Evolutionary conservation across 2,888 invertebrate genomes (phyloP), one percentile per base, ranked within the genome.

Genomic region (Chymomyza procnemis): DNA sequence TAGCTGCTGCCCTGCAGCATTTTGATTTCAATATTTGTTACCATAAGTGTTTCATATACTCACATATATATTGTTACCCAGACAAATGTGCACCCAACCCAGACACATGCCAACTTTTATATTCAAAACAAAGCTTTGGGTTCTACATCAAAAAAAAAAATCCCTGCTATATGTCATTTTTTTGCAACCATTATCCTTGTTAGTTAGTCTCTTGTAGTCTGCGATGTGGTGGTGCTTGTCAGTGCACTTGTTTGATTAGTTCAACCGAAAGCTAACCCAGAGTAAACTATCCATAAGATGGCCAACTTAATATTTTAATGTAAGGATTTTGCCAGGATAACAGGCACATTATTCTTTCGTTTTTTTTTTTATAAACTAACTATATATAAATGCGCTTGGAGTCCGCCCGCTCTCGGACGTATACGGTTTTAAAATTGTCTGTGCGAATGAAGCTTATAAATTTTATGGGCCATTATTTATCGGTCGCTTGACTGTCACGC

Each of bases 231-330:
- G 26, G 4, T 26, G 6, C 26, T 26, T 26, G 6, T 26, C 6
- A 26, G 34, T 71, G 66, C 69, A 63, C 69, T 76, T 81, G 85
- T 70, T 79, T 72, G 64, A 61, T 66, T 46, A 34, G 68, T 47
- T 34, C 58, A 47, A 46, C 34, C 56, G 56, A 47, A 41, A 63
- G 22, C 66, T 46, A 52, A 55, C 63, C 47, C n/a, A n/a, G n/a
- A 21, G 58, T 54, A 41, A 30, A 26, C 21, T 30, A 21, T n/a
- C 21, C 30, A 46, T 14, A n/a, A 54, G 63, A 78, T 69, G 73
- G 80, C 41, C 78, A 75, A 73, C 72, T 79, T 72, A 76, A 78
- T 76, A 80, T 75, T 78, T 78, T 75, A 88, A 86, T 88, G 80
- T 67, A 66, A 54, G 74, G 71, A 73, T 76, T 83, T 73, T 61